Base-by-base conservation (phyloP, 2,888 invertebrate genomes). In the Teleiodes luculella region DNA sequence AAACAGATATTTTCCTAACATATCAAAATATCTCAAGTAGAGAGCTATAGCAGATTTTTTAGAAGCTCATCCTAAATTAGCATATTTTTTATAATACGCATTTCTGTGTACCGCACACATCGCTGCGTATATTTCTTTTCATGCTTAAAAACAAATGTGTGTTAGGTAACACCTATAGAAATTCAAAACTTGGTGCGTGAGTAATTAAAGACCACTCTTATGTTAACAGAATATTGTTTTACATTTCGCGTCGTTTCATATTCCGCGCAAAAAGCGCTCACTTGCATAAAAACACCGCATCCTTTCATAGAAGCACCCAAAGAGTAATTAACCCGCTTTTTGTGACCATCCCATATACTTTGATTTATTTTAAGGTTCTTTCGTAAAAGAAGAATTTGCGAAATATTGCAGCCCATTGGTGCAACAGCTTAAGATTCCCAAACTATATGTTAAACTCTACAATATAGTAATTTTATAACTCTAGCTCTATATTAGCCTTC, bases 331-430 rank as follows among this genome's bases (percentile, higher is more conserved):
- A 87, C 84, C 78, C 76, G 68, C 74, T 77, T 88, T 88, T 89
- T 89, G 86, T 79, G 76, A 72, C 77, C 68, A 77, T 76, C 80
- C 86, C 84, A 73, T 80, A 81, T 74, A 78, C 80, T 80, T 88
- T 88, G 88, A 88, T 88, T 89, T 88, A 88, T 88, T 88, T 86
- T 84, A 78, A 76, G 77, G 81, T 79, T 66, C 82, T 80, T 86
- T 83, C 76, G 75, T 80, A 82, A 87, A 83, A 78, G 73, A 83
- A 83, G 83, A 87, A 86, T 88, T 89, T 86, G 88, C 88, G 69
- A 88, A 88, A 86, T 84, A 83, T 85, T 80, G 76, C 76, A 76
- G 74, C 78, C 80, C 75, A 79, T 80, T 80, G 78, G 70, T 68
- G 69, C 70, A 69, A 68, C 54, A 51, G 51, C 37, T 78, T 64